phyloP scores from a whole-genome alignment of 2,888 invertebrate species.

The Drosophila rellima region DNA sequence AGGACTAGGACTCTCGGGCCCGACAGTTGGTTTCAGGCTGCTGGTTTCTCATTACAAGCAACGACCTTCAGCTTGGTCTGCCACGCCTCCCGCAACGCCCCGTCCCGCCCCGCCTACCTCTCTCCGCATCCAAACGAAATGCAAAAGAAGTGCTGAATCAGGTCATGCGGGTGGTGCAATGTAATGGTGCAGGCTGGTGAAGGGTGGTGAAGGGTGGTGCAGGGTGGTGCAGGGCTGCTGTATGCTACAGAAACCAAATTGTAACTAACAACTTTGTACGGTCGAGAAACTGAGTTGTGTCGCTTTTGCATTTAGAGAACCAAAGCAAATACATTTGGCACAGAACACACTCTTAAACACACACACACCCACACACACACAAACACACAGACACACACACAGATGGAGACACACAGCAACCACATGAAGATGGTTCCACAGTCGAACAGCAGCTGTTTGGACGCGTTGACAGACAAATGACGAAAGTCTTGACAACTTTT shows the following conservation, averaged over 20 bases:
- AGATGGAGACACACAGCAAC: constrained; percentile 19
- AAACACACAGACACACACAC: constrained; percentile 7
- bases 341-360: constrained; percentile 1
- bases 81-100: constrained; percentile 14
- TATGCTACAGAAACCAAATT: constrained; percentile 51
- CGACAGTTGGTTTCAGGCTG: constrained; percentile 44
- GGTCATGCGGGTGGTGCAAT: constrained; percentile 53
- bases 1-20: constrained; percentile 58
- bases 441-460: constrained; percentile 32
- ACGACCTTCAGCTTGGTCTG: constrained; percentile 67
- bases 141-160: constrained; percentile 64
- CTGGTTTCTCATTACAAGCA: constrained; percentile 67
- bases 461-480: constrained; percentile 32
- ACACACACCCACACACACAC: neutral
- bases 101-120: neutral
- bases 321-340: constrained; percentile 54
- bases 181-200: constrained; percentile 2
- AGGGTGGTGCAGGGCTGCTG: neutral
- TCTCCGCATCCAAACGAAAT: constrained; percentile 4
- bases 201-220: constrained; percentile 5
- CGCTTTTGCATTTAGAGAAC: constrained; percentile 48
- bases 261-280: constrained; percentile 71
- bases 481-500: constrained; percentile 28
- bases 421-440: constrained; percentile 39
- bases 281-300: constrained; percentile 50